These are phyloP conservation scores for Sebastes schlegelii DNA, from an alignment of 2,113 vertebrate genomes.

Conservation along the genomic window DNA sequence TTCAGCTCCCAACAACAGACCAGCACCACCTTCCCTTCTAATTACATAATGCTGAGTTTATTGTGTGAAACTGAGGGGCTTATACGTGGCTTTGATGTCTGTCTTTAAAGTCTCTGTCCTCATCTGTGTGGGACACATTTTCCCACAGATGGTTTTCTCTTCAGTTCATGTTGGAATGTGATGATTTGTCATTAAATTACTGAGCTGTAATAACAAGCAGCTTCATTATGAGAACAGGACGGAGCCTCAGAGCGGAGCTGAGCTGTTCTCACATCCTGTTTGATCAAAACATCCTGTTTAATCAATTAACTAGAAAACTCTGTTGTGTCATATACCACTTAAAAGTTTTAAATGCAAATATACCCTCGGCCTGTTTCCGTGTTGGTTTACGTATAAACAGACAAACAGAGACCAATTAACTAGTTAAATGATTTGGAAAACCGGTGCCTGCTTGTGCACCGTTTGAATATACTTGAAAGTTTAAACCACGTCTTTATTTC, in stretches of 20 bases:
- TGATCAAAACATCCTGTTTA: not conserved
- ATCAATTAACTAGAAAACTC: not conserved
- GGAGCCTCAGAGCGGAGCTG: not conserved
- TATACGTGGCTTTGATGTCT: conserved; percentile 29
- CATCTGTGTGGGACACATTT: conserved; percentile 13
- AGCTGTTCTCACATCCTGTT: conserved; percentile 14
- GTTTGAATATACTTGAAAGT: not conserved
- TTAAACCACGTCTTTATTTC: not conserved
- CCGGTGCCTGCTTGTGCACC: too few relatives aligned
- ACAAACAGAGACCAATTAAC: not conserved
- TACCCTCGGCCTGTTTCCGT: not conserved
- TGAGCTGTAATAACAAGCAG: conserved; percentile 33
- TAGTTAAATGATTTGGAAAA: not conserved
- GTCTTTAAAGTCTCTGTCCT: conserved; percentile 14
- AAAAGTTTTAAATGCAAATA: not conserved
- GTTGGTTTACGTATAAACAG: conserved; percentile 2
- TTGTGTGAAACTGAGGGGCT: conserved; percentile 27
- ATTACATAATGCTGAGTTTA: conserved; percentile 34
- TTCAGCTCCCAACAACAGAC: conserved; percentile 6
- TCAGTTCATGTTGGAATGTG: conserved; percentile 46
- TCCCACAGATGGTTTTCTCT: conserved; percentile 56
- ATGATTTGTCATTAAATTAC: conserved; percentile 59
- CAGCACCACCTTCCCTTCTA: conserved; percentile 5
- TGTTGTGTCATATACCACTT: not conserved
- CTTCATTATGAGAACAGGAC: conserved; percentile 22